These are phyloP conservation scores for Cacatua alba DNA, from an alignment of 2,113 vertebrate genomes.

Conservation along the genomic window DNA sequence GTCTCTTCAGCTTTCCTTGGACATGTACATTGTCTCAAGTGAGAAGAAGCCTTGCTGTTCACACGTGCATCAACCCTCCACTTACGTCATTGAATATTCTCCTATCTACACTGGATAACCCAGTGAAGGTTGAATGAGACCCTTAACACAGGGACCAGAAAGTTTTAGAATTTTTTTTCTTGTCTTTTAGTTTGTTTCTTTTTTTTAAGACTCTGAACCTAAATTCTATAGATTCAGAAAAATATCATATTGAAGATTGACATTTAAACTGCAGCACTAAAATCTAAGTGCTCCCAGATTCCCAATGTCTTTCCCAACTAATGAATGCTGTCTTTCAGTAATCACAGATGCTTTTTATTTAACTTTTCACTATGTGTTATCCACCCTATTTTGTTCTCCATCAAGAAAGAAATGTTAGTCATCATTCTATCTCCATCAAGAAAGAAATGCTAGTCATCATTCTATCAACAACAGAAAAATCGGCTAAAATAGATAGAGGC, in stretches of 20 bases:
- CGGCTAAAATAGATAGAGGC: background rate
- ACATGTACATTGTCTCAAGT: background rate
- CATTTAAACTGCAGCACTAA: background rate
- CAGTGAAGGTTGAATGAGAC: background rate
- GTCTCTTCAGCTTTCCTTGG: background rate
- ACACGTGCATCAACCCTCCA: background rate
- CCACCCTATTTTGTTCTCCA: background rate
- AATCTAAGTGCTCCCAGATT: background rate
- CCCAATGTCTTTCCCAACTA: background rate
- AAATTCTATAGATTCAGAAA: background rate
- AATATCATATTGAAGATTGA: background rate
- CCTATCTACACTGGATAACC: background rate
- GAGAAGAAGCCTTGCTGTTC: background rate
- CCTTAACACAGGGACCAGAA: background rate
- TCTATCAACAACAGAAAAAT: background rate
- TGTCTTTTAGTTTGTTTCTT: background rate
- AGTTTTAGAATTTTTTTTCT: background rate
- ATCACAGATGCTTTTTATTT: constrained; percentile 2
- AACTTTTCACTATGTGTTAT: constrained; percentile 18
- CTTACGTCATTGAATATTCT: background rate
- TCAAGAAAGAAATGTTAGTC: constrained; percentile 34
- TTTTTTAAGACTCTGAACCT: background rate
- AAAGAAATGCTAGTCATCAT: constrained; percentile 34
- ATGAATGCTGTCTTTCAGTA: background rate
- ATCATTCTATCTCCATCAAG: constrained; percentile 7